Evolutionary conservation across 2,888 invertebrate genomes (phyloP).

Genomic region (Ectropis crepuscularia): DNA sequence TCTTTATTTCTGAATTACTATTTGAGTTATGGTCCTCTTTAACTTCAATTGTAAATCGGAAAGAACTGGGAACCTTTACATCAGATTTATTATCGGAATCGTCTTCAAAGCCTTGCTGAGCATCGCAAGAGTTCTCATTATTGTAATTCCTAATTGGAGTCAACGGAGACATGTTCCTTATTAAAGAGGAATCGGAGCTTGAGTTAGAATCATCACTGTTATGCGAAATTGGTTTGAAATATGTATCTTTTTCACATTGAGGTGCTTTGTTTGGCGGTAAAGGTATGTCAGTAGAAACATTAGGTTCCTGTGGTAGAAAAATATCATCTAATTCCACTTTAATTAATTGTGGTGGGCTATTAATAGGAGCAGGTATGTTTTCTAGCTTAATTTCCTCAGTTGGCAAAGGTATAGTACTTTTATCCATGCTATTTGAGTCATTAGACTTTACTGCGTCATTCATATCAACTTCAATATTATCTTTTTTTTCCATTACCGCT

Average conservation of each 20-base stretch:
- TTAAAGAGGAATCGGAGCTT: constrained; percentile 73
- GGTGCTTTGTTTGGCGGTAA: constrained; percentile 66
- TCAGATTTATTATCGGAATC: constrained; percentile 60
- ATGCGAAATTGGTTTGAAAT: constrained; percentile 64
- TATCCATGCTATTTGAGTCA: constrained; percentile 57
- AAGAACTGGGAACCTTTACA: constrained; percentile 67
- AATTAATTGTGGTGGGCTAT: constrained; percentile 73
- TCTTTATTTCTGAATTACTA: constrained; percentile 41
- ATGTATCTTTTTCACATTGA: constrained; percentile 57
- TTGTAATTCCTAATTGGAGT: constrained; percentile 79
- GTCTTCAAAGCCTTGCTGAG: constrained; percentile 77
- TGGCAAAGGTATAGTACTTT: constrained; percentile 62
- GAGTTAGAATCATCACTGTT: constrained; percentile 72
- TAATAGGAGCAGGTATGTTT: constrained; percentile 38
- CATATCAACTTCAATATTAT: constrained; percentile 57
- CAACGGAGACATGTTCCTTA: constrained; percentile 78
- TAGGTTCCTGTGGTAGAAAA: constrained; percentile 64
- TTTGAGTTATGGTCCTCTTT: constrained; percentile 66
- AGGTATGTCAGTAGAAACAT: constrained; percentile 58
- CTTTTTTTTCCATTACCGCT: constrained; percentile 15
- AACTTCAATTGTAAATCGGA: constrained; percentile 72
- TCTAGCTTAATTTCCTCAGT: constrained; percentile 71
- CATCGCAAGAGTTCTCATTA: constrained; percentile 79
- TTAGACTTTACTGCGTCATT: constrained; percentile 67
- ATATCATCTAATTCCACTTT: constrained; percentile 68